Evolutionary conservation across 1,140 invertebrate genomes (phyloP).

Genomic region (Polyergus mexicanus): DNA sequence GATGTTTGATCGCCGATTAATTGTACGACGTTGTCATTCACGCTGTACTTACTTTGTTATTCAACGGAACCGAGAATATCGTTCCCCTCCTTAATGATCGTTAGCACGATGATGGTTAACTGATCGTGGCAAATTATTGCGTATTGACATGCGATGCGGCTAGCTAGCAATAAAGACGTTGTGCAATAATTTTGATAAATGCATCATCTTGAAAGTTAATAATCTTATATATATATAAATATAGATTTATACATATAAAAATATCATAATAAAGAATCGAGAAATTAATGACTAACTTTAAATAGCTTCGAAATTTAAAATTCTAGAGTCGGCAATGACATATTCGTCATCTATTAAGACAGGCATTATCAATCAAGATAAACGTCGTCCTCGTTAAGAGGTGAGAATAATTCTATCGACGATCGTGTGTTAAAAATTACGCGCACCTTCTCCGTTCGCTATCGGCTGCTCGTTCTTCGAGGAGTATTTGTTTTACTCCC

Average conservation of each 20-base stretch:
- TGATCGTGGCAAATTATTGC: conserved; percentile 29
- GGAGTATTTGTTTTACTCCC: conserved; percentile 74
- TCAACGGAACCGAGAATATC: background rate
- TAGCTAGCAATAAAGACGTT: background rate
- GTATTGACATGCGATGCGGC: conserved; percentile 33
- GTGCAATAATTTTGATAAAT: background rate
- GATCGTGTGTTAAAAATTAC: background rate
- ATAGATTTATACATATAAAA: background rate
- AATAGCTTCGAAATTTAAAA: background rate
- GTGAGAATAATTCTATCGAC: background rate
- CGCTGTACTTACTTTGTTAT: conserved; percentile 5
- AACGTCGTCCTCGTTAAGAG: background rate
- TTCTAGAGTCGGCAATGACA: background rate
- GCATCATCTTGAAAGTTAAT: background rate
- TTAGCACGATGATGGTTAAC: background rate
- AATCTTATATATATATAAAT: background rate
- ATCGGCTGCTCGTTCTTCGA: conserved; percentile 38
- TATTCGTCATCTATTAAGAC: background rate
- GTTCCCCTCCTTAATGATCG: conserved; percentile 2
- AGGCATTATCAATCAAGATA: background rate
- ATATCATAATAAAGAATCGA: background rate
- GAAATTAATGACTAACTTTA: background rate
- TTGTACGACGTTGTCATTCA: background rate
- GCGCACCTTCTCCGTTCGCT: conserved; percentile 35
- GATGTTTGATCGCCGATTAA: conserved; percentile 27